These are phyloP conservation scores for Parasteatoda tepidariorum DNA, from an alignment of 1,140 invertebrate genomes.

Conservation along the genomic window DNA sequence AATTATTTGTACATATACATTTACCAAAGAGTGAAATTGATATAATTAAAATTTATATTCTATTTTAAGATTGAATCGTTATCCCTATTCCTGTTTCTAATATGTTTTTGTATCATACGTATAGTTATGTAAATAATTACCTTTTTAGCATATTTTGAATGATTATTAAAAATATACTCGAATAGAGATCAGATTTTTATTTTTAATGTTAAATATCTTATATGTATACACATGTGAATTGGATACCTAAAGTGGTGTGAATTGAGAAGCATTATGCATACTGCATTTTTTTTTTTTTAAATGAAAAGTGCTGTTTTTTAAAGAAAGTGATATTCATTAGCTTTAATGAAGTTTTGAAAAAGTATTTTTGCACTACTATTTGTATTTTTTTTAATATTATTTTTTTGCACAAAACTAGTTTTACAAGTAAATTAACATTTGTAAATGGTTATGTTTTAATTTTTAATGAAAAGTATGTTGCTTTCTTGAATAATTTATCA, in stretches of 20 bases:
- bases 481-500: background rate
- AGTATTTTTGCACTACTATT: background rate
- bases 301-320: background rate
- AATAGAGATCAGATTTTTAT: conserved; percentile 6
- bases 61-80: conserved; percentile 46
- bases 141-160: conserved; percentile 26
- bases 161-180: conserved; percentile 8
- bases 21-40: conserved; percentile 49
- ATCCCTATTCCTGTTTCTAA: conserved; percentile 3
- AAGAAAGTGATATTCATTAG: background rate
- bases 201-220: background rate
- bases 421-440: no score
- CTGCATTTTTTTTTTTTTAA: background rate
- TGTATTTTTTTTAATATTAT: no score
- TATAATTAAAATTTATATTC: conserved; percentile 21
- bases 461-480: no score
- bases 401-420: background rate
- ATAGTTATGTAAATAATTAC: conserved; percentile 43
- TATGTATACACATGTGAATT: background rate
- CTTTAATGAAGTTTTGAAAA: background rate
- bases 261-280: background rate
- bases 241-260: background rate
- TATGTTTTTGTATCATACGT: conserved; percentile 46
- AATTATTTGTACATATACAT: conserved; percentile 40
- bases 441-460: no score